These are phyloP conservation scores for Cephalotes varians DNA, from an alignment of 2,888 invertebrate species.

Conservation along the genomic window DNA sequence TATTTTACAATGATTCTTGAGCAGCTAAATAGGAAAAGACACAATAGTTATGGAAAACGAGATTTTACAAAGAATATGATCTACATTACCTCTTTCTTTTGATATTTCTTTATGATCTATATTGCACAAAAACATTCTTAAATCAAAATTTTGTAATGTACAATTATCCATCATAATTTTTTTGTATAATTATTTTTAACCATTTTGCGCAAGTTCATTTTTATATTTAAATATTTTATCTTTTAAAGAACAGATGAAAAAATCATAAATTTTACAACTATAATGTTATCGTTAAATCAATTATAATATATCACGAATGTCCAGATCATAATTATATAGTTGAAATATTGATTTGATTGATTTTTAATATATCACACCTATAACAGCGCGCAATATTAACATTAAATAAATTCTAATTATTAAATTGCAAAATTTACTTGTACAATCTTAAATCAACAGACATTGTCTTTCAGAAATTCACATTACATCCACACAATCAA, in stretches of 20 bases:
- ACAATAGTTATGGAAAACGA: slow-evolving; percentile 19
- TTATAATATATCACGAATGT: not conserved
- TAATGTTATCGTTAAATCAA: not conserved
- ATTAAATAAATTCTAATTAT: slow-evolving; percentile 37
- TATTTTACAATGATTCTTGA: slow-evolving; percentile 22
- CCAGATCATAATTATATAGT: not conserved
- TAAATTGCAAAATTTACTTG: slow-evolving; percentile 42
- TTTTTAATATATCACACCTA: not conserved
- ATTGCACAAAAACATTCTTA: slow-evolving; percentile 39
- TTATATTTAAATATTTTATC: not conserved
- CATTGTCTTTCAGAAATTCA: slow-evolving; percentile 10
- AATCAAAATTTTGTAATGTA: slow-evolving; percentile 11
- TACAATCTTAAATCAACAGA: slow-evolving; percentile 26
- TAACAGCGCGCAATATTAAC: not conserved
- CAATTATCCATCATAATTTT: not conserved
- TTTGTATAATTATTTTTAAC: not conserved
- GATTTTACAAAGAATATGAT: slow-evolving; percentile 21
- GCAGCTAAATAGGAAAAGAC: not conserved
- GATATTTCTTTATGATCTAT: slow-evolving; percentile 13
- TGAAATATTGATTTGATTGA: not conserved
- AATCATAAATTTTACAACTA: not conserved
- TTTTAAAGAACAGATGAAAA: not conserved
- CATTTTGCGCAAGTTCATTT: not conserved
- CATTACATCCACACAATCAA: not conserved
- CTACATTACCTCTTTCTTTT: slow-evolving; percentile 1